These are phyloP conservation scores for Balaenoptera acutorostrata DNA, from an alignment of 2,113 vertebrate species.

Conservation along the genomic window DNA sequence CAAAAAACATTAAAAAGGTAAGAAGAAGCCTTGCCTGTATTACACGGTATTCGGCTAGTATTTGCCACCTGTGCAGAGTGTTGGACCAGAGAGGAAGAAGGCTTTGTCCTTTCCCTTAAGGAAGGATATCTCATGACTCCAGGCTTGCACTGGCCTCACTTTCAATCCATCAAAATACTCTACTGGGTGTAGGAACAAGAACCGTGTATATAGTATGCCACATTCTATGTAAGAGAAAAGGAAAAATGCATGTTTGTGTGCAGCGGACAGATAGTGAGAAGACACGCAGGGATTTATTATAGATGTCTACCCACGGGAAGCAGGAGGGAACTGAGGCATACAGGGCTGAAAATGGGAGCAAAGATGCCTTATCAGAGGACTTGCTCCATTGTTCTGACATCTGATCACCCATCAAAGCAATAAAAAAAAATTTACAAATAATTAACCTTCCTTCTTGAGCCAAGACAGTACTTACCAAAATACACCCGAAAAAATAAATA, in stretches of 20 bases:
- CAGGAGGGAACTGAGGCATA: background rate
- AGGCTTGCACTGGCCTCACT: background rate
- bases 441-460: background rate
- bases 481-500: rapidly evolving
- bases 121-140: too few relatives aligned
- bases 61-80: too few relatives aligned
- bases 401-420: background rate
- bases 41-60: background rate
- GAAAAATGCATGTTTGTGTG: background rate
- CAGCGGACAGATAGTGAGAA: background rate
- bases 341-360: background rate
- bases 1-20: background rate
- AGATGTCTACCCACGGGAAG: background rate
- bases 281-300: background rate
- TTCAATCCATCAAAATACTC: background rate
- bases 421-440: background rate
- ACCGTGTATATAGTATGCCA: rapidly evolving
- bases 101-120: background rate
- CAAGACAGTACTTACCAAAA: background rate
- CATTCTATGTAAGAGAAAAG: background rate
- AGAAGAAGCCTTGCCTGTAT: background rate
- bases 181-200: background rate
- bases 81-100: background rate
- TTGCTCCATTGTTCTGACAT: background rate
- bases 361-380: background rate